Base-by-base conservation (phyloP, 2,113 vertebrate genomes). In the Chrysochloris asiatica region DNA sequence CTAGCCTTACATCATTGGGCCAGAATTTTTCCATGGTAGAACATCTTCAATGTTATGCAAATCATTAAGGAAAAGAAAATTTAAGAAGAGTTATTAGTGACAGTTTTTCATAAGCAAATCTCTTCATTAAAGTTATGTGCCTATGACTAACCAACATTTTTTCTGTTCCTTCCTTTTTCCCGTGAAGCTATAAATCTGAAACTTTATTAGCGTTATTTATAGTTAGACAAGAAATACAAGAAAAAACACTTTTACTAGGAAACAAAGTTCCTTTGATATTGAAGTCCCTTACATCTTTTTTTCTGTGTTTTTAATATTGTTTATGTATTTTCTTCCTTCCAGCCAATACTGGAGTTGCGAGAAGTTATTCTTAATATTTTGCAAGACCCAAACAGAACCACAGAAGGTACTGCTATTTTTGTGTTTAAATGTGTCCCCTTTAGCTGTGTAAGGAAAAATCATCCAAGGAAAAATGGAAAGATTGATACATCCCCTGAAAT, bases 271-370 rank as follows among this genome's bases (percentile, higher is more conserved):
- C 61, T 54, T 75, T 92, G 75, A 82, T 61, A 45, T 73, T 88
- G 50, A 63, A 86, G 16, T 81, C 78, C 19, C 26, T 88, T 79
- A 54, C 63, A n/a, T 90, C 56, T 88, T 86, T 88, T 78, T 92
- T 87, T 59, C 54, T 75, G 38, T 88, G 10, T 77, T 78, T 81
- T 89, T 79, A 83, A 92, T 82, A 61, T 6, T 41, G 8, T 41
- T 73, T 10, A 0, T 91, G 36, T 83, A 9, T 93, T 84, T 85
- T 83, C 69, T 93, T 87, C 52, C 67, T 89, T 94, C 76, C 93
- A 98, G 98, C 98, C 98, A 0, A 88, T 97, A 11, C 92, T 96
- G 71, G 97, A 98, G 61, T 86, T 98, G 81, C 78, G 95, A 50
- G 93, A 97, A 41, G 89, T 95, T 63, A 73, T 97, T 61, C 89